Evolutionary conservation across 2,888 invertebrate genomes (phyloP).

Genomic region (Lordiphosa fenestrarum): DNA sequence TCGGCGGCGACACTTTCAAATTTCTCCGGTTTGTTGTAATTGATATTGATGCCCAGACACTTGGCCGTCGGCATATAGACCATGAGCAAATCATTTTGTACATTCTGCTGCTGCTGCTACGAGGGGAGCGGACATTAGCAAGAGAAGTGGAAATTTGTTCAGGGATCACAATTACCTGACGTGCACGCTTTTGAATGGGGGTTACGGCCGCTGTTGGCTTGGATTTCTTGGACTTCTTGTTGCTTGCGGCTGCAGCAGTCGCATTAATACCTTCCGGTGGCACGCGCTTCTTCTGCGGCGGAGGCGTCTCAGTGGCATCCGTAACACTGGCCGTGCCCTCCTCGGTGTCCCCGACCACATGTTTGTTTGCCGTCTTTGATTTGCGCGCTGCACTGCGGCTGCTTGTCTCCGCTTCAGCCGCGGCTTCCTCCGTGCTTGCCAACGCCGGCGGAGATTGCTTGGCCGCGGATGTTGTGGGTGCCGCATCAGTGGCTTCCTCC

Average conservation of each 20-base stretch:
- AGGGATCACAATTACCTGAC: not conserved
- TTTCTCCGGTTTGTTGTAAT: slow-evolving; percentile 82
- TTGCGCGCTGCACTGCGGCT: slow-evolving; percentile 82
- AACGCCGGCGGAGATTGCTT: slow-evolving; percentile 30
- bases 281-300: slow-evolving; percentile 68
- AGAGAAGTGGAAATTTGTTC: not conserved
- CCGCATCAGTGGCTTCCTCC: slow-evolving; percentile 7
- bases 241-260: slow-evolving; percentile 9
- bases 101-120: slow-evolving; percentile 6
- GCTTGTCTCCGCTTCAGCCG: too few species aligned
- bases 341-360: slow-evolving; percentile 74
- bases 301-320: slow-evolving; percentile 39
- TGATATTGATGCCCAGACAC: slow-evolving; percentile 85
- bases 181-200: slow-evolving; percentile 59
- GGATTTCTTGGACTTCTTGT: slow-evolving; percentile 41
- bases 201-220: slow-evolving; percentile 72
- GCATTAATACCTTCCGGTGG: slow-evolving; percentile 58
- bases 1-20: slow-evolving; percentile 84
- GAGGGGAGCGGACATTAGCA: not conserved
- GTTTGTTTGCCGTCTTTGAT: slow-evolving; percentile 84
- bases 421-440: too few species aligned
- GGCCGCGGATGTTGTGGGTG: slow-evolving; percentile 33
- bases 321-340: slow-evolving; percentile 31
- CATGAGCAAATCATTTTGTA: slow-evolving; percentile 82
- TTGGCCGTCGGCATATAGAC: slow-evolving; percentile 84